phyloP scores from a whole-genome alignment of 2,113 vertebrate species.

The Gallinago media region DNA sequence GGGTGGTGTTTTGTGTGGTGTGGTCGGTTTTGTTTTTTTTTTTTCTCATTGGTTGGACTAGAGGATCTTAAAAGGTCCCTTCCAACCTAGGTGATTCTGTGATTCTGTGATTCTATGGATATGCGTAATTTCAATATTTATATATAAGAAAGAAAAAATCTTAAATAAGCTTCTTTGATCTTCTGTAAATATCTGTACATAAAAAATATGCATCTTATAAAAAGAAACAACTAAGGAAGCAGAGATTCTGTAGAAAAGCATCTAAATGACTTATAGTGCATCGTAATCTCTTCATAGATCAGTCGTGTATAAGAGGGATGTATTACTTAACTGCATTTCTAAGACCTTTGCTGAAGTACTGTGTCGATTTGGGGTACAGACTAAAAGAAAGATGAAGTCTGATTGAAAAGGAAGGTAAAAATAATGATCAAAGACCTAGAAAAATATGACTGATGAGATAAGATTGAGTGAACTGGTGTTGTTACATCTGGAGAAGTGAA shows the following conservation, averaged over 20 bases:
- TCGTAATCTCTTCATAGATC: not conserved
- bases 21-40: no score
- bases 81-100: no score
- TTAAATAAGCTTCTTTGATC: not conserved
- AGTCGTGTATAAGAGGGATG: fast-evolving
- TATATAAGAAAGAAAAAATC: not conserved
- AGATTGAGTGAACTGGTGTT: not conserved
- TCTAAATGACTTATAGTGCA: not conserved
- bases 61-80: no score
- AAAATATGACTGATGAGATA: not conserved
- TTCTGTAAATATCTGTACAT: not conserved
- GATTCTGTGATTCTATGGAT: not conserved
- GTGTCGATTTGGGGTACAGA: not conserved
- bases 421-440: not conserved
- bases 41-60: no score
- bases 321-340: not conserved
- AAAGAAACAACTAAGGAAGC: not conserved
- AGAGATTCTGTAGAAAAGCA: not conserved
- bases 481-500: not conserved
- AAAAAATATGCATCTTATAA: not conserved
- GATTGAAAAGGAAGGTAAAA: not conserved
- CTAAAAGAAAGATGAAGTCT: not conserved
- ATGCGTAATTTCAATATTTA: not conserved
- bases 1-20: no score
- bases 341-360: not conserved